Conservation (phyloP, 2,888 invertebrate species). For the Tholera decimalis region DNA sequence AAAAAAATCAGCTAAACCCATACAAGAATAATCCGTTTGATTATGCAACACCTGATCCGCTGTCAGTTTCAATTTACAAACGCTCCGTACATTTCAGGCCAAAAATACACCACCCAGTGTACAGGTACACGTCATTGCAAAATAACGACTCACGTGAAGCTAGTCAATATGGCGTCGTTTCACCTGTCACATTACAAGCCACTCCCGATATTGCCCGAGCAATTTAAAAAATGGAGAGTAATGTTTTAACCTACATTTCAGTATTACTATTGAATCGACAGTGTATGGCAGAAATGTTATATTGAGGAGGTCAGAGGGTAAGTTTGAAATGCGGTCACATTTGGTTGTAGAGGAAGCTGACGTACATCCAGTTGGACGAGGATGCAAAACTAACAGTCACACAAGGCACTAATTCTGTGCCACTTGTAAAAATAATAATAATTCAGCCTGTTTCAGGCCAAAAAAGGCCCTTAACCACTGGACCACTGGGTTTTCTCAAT, state of each 20-base stretch:
- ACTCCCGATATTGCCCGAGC: slow-evolving; percentile 66
- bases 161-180: slow-evolving; percentile 61
- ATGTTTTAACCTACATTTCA: slow-evolving; percentile 46
- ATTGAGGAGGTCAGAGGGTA: background rate
- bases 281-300: slow-evolving; percentile 5
- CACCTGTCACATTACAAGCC: slow-evolving; percentile 68
- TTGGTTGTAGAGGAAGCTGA: background rate
- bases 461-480: too few relatives aligned
- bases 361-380: background rate
- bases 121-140: slow-evolving; percentile 39
- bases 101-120: slow-evolving; percentile 26
- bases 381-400: too few relatives aligned
- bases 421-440: too few relatives aligned
- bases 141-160: slow-evolving; percentile 34
- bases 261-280: slow-evolving; percentile 42
- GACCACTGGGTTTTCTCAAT: too few relatives aligned
- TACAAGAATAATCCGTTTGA: slow-evolving; percentile 17
- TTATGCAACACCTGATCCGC: slow-evolving; percentile 20
- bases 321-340: background rate
- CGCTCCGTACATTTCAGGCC: slow-evolving; percentile 23
- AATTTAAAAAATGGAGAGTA: slow-evolving; percentile 61
- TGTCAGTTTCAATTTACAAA: slow-evolving; percentile 46
- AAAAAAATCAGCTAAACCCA: slow-evolving; percentile 2
- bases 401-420: too few relatives aligned
- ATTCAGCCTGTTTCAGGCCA: too few relatives aligned